Conservation (phyloP, 2,797 vertebrate species). For the Ptychobarbus kaznakovi region DNA sequence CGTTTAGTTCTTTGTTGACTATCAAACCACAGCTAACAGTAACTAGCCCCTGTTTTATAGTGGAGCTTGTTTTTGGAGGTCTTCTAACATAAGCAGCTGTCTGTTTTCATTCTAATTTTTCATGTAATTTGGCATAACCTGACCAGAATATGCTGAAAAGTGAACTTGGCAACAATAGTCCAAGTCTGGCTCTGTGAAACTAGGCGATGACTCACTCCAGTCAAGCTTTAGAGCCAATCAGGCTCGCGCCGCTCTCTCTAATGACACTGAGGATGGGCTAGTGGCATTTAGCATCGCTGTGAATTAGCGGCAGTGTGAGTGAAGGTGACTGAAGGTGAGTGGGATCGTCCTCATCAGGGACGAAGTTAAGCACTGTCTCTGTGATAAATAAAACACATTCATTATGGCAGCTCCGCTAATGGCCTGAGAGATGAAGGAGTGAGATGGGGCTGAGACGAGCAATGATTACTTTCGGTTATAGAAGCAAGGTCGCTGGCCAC, state of each 20-base stretch:
- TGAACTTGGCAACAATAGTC: neutral
- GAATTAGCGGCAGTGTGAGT: constrained; percentile 42
- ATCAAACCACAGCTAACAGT: neutral
- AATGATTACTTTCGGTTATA: constrained; percentile 57
- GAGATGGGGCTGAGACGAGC: constrained; percentile 47
- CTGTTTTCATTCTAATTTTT: neutral
- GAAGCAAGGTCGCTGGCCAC: constrained; percentile 45
- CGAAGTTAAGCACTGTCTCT: constrained; percentile 54
- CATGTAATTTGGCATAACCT: neutral
- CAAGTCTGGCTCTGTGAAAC: constrained; percentile 11
- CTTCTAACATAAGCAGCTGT: neutral
- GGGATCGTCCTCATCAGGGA: constrained; percentile 57
- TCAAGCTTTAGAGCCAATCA: constrained; percentile 35
- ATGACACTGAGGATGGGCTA: constrained; percentile 41
- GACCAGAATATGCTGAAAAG: neutral
- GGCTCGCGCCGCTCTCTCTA: neutral
- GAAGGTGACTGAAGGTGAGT: constrained; percentile 56
- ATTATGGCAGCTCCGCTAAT: constrained; percentile 57
- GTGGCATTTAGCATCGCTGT: constrained; percentile 43
- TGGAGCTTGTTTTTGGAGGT: neutral
- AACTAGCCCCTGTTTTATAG: neutral
- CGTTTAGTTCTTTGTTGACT: neutral
- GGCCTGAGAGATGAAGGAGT: constrained; percentile 44
- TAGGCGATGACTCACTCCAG: constrained; percentile 21
- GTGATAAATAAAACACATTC: constrained; percentile 64